Base-by-base conservation (phyloP, 2,113 vertebrate genomes). In the Chauna torquata region DNA sequence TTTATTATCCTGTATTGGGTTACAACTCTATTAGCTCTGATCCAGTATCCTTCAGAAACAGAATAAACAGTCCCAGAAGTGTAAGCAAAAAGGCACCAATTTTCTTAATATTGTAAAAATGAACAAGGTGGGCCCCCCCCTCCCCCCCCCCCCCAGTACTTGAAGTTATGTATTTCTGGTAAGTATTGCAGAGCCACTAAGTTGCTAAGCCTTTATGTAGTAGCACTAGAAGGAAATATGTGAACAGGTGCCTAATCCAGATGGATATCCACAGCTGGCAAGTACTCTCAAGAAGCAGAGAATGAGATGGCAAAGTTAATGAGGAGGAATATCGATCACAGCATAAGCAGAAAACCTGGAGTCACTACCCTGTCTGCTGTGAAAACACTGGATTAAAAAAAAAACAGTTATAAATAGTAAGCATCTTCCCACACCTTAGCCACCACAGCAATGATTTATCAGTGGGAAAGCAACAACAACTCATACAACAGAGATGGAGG, bases 301-400 rank as follows among this genome's bases (percentile, higher is more conserved):
- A 94, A 98, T 75, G 94, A 98, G 97, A 97, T 92, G 94, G 92
- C 94, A 98, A 91, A 98, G 97, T 96, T 96, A 97, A 97, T 88
- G 97, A 98, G 94, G 70, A 90, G 65, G 91, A 96, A 91, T 95
- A 98, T 97, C 94, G 93, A 98, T 98, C 98, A 97, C 92, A 95
- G 94, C 52, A 90, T 36, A 91, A 94, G 84, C 88, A 91, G 92
- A 84, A 97, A 90, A 86, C 88, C 94, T 85, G 86, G 78, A 86
- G 42, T 68, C 47, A 7, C 86, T 76, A 34, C 71, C 70, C 80
- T 62, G 71, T 8, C 12, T 13, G 25, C 61, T 55, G 50, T 9
- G 50, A 50, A 64, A 80, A 77, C 36, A 12, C 28, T 2, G 27
- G 18, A 69, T 24, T 83, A 62, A 80, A 62, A 15, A 15, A 42